These are phyloP conservation scores for Acanthacorydalis orientalis DNA, from an alignment of 2,888 invertebrate species.

Conservation along the genomic window DNA sequence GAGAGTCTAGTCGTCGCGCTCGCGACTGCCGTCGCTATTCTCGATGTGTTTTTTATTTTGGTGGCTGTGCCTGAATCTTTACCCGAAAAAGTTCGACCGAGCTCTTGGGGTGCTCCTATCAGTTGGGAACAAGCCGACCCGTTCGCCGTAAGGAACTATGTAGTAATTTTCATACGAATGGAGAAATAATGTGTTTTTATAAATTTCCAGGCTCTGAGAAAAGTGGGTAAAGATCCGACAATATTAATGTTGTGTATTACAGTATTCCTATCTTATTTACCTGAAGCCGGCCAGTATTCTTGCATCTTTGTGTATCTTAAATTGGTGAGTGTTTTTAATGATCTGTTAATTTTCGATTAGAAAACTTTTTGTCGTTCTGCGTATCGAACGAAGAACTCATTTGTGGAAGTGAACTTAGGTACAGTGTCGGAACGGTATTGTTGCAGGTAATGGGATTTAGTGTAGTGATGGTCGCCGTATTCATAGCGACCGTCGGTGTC, in stretches of 20 bases:
- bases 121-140: slow-evolving; percentile 99
- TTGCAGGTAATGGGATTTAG: slow-evolving; percentile 80
- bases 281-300: slow-evolving; percentile 97
- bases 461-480: slow-evolving; percentile 88
- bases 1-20: slow-evolving; percentile 79
- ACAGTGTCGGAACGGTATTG: no score
- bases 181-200: slow-evolving; percentile 9
- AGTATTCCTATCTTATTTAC: slow-evolving; percentile 93
- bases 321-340: slow-evolving; percentile 38
- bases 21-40: slow-evolving; percentile 86
- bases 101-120: slow-evolving; percentile 72
- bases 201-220: slow-evolving; percentile 45
- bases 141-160: slow-evolving; percentile 48
- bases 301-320: slow-evolving; percentile 99
- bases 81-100: slow-evolving; percentile 75
- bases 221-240: slow-evolving; percentile 88
- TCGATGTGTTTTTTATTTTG: slow-evolving; percentile 96
- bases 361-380: no score
- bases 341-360: no score
- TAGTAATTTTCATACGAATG: background rate
- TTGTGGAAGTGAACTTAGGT: no score
- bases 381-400: no score
- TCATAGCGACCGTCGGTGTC: slow-evolving; percentile 93
- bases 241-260: slow-evolving; percentile 94
- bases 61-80: slow-evolving; percentile 97